These are phyloP conservation scores for Archips crataeganus DNA, from an alignment of 2,888 invertebrate species.

Conservation along the genomic window DNA sequence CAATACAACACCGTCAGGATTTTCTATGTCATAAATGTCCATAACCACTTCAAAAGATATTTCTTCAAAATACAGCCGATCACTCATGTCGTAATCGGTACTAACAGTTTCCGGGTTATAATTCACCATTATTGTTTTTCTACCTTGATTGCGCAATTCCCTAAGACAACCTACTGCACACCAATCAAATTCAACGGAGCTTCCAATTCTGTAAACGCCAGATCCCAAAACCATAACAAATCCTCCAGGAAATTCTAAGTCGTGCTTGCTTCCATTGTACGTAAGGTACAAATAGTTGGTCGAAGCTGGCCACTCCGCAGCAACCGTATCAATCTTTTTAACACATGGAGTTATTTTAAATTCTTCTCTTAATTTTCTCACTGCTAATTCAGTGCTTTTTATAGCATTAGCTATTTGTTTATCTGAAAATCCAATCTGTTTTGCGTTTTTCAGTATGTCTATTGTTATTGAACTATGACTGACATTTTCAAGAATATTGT, in stretches of 20 bases:
- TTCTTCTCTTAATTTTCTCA: slow-evolving; percentile 91
- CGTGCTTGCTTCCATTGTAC: slow-evolving; percentile 95
- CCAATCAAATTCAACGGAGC: slow-evolving; percentile 99
- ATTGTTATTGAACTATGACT: slow-evolving; percentile 87
- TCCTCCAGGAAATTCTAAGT: slow-evolving; percentile 92
- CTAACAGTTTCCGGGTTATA: slow-evolving; percentile 99
- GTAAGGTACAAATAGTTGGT: slow-evolving; percentile 99
- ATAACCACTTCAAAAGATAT: slow-evolving; percentile 99
- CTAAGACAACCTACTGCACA: slow-evolving; percentile 98
- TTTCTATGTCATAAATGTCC: slow-evolving; percentile 98
- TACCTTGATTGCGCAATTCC: slow-evolving; percentile 94
- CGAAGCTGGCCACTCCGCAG: slow-evolving; percentile 99
- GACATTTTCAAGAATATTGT: slow-evolving; percentile 88
- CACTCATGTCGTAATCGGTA: slow-evolving; percentile 99
- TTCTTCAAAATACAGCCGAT: slow-evolving; percentile 99
- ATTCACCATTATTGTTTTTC: slow-evolving; percentile 98
- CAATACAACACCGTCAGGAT: slow-evolving; percentile 97
- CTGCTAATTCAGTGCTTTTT: slow-evolving; percentile 94
- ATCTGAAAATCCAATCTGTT: slow-evolving; percentile 98
- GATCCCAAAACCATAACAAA: slow-evolving; percentile 96
- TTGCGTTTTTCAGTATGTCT: slow-evolving; percentile 91
- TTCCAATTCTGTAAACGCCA: slow-evolving; percentile 98
- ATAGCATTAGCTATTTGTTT: slow-evolving; percentile 96
- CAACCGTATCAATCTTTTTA: slow-evolving; percentile 99
- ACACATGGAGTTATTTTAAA: slow-evolving; percentile 93